Conservation (phyloP, 2,113 vertebrate genomes). For the Peucedramus taeniatus region DNA sequence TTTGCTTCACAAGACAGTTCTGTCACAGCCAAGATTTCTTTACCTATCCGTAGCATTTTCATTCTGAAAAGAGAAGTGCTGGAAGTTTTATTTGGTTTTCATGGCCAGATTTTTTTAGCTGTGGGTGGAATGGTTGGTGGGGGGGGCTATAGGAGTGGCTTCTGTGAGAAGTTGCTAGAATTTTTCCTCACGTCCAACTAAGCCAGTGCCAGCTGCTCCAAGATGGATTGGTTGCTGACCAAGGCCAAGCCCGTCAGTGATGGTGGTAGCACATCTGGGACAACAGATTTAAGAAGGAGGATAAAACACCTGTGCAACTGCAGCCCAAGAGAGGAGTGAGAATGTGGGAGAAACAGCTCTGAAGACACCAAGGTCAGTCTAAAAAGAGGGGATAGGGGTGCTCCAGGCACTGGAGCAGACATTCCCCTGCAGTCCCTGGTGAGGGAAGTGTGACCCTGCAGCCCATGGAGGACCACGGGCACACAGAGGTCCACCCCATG, state of each 20-base stretch:
- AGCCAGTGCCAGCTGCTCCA: background rate
- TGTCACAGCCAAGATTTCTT: background rate
- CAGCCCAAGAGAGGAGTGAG: background rate
- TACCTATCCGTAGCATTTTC: background rate
- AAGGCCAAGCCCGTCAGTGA: background rate
- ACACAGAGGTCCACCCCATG: background rate
- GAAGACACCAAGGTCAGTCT: background rate
- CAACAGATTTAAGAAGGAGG: background rate
- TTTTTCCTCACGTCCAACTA: background rate
- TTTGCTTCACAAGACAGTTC: background rate
- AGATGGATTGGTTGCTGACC: background rate
- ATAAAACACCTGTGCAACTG: background rate
- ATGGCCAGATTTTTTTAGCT: background rate
- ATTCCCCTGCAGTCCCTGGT: background rate
- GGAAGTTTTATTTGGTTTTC: background rate
- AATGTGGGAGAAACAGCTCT: background rate
- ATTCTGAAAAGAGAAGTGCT: background rate
- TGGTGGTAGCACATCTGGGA: no score
- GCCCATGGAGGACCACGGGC: fast-evolving
- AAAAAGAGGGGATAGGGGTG: background rate
- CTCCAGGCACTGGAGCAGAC: background rate
- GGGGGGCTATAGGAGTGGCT: background rate
- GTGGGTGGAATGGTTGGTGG: background rate
- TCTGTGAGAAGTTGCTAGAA: background rate
- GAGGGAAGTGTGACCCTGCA: background rate